A percentile compares a stretch with the other conserved stretches of the same genome.
These are phyloP conservation scores for Norana najaformis DNA, from an alignment of 2,888 invertebrate genomes.

Conservation along the genomic window DNA sequence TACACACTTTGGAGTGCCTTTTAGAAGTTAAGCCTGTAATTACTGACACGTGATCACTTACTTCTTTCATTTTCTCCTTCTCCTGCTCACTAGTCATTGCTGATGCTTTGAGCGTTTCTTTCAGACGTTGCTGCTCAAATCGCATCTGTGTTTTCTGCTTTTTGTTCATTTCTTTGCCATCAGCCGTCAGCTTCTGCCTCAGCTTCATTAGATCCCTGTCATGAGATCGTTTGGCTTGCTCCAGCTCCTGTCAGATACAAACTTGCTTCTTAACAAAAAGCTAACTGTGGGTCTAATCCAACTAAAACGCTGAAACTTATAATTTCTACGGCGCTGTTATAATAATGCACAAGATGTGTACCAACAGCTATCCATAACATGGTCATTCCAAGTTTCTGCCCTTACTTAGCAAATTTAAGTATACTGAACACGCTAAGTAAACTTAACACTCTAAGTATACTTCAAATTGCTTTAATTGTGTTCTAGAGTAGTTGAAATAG, in stretches of 20 bases:
- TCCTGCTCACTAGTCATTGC: neutral
- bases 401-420: neutral
- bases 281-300: neutral
- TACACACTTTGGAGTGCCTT: no score
- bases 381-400: neutral
- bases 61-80: neutral
- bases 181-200: conserved; percentile 3
- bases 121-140: neutral
- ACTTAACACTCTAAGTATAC: neutral
- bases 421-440: neutral
- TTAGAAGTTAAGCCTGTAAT: no score
- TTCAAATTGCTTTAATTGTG: neutral
- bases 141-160: neutral
- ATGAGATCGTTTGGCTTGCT: conserved; percentile 13
- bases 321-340: neutral
- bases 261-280: neutral
- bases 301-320: neutral
- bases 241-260: neutral
- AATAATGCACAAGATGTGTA: neutral
- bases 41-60: neutral
- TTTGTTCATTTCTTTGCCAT: neutral
- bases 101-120: neutral
- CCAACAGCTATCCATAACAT: neutral
- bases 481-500: neutral
- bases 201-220: neutral